Evolutionary conservation across 2,797 vertebrate species (phyloP).

Genomic region (Paguma larvata): DNA sequence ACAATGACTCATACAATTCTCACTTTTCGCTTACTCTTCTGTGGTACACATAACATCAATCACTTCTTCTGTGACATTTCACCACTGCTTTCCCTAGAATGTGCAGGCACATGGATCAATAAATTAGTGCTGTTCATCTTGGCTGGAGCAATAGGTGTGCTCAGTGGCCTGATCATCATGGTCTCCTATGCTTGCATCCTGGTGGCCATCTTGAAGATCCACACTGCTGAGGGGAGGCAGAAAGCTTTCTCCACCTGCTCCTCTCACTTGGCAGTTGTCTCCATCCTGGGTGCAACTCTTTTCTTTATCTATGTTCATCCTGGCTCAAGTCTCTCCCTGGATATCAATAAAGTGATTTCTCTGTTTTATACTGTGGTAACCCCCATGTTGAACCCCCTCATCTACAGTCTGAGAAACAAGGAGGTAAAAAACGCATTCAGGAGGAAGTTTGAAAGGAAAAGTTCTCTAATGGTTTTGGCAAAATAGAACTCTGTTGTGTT

Average conservation of each 20-base stretch:
- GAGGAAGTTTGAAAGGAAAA: conserved; percentile 45
- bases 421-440: conserved; percentile 65
- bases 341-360: conserved; percentile 64
- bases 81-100: conserved; percentile 67
- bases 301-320: conserved; percentile 64
- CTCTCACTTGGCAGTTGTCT: conserved; percentile 44
- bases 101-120: conserved; percentile 59
- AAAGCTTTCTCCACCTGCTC: conserved; percentile 76
- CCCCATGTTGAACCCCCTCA: conserved; percentile 68
- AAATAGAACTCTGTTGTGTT: background rate
- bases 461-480: background rate
- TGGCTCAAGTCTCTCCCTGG: background rate
- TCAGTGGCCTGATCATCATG: conserved; percentile 60
- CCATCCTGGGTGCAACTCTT: conserved; percentile 61
- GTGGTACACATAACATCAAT: conserved; percentile 66
- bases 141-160: background rate
- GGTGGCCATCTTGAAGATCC: conserved; percentile 29
- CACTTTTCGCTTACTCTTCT: conserved; percentile 60
- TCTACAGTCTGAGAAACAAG: conserved; percentile 77
- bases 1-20: conserved; percentile 41
- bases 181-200: conserved; percentile 61
- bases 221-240: background rate
- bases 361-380: conserved; percentile 55
- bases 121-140: conserved; percentile 63
- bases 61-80: conserved; percentile 78